phyloP scores from a whole-genome alignment of 2,113 vertebrate species.

The Etheostoma cragini region DNA sequence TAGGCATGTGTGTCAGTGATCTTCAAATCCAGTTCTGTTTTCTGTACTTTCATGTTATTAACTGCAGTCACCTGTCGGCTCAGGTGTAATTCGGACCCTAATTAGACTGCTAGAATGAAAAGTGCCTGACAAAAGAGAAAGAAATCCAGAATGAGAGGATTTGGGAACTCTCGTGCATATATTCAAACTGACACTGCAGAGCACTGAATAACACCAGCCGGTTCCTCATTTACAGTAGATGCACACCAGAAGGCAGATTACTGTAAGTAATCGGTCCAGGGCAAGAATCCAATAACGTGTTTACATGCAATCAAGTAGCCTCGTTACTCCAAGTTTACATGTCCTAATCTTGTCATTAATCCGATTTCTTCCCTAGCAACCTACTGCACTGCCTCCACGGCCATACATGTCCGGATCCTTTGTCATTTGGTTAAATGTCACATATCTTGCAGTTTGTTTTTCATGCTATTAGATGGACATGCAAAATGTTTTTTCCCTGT shows the following conservation, averaged over 20 bases:
- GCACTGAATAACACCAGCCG: conserved; percentile 30
- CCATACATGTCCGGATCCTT: background rate
- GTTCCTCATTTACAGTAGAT: conserved; percentile 19
- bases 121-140: conserved; percentile 39
- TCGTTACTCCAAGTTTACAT: background rate
- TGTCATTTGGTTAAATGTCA: too few species aligned
- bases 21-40: conserved; percentile 19
- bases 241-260: conserved; percentile 8
- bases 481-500: background rate
- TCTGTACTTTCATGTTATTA: conserved; percentile 35
- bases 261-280: background rate
- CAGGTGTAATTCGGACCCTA: conserved; percentile 44
- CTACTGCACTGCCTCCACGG: background rate
- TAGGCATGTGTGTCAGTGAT: conserved; percentile 27
- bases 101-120: conserved; percentile 42
- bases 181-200: conserved; percentile 22
- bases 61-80: conserved; percentile 43
- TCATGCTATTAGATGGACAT: background rate
- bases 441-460: background rate
- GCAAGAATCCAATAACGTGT: background rate
- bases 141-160: conserved; percentile 37
- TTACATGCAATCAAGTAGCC: background rate
- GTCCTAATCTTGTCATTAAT: background rate
- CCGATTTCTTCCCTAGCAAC: background rate
- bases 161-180: conserved; percentile 23